A percentile compares a stretch with the other conserved stretches of the same genome.
Conservation (phyloP, 37 sponge, comb jelly and placozoan genomes). For the Halisarca cf. caerulea region DNA sequence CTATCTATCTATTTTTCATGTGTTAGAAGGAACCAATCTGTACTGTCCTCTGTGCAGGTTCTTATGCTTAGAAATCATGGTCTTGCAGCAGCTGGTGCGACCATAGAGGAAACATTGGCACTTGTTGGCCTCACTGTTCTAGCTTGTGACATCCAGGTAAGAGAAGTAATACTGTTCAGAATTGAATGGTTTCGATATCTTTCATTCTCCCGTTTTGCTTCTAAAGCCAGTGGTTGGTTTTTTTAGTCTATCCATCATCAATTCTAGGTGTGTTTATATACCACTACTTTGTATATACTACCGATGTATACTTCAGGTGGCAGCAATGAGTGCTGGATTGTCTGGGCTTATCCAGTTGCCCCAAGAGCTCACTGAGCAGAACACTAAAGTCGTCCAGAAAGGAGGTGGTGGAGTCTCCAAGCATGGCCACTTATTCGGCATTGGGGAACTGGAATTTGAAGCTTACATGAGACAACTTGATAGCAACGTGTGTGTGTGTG, state of each 20-base stretch:
- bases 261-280: too few species aligned
- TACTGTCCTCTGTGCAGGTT: conserved; percentile 72
- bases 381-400: not conserved
- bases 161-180: not conserved
- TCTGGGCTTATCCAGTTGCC: conserved; percentile 18
- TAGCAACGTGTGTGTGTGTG: conserved; percentile 46
- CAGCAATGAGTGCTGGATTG: conserved; percentile 54
- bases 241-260: too few species aligned
- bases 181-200: too few species aligned
- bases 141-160: conserved; percentile 90
- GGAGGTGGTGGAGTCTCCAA: conserved; percentile 38
- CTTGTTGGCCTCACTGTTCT: conserved; percentile 47
- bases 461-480: conserved; percentile 90
- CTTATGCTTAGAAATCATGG: conserved; percentile 87
- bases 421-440: not conserved
- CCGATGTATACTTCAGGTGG: conserved; percentile 60
- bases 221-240: too few species aligned
- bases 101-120: conserved; percentile 89
- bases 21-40: too few species aligned
- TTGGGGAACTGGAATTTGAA: conserved; percentile 83
- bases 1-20: too few species aligned
- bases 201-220: too few species aligned
- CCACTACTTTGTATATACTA: too few species aligned
- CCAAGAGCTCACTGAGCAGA: not conserved
- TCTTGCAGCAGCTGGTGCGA: conserved; percentile 69